These are phyloP conservation scores for Neolamprologus fasciatus DNA, from an alignment of 2,113 vertebrate genomes.

Conservation along the genomic window DNA sequence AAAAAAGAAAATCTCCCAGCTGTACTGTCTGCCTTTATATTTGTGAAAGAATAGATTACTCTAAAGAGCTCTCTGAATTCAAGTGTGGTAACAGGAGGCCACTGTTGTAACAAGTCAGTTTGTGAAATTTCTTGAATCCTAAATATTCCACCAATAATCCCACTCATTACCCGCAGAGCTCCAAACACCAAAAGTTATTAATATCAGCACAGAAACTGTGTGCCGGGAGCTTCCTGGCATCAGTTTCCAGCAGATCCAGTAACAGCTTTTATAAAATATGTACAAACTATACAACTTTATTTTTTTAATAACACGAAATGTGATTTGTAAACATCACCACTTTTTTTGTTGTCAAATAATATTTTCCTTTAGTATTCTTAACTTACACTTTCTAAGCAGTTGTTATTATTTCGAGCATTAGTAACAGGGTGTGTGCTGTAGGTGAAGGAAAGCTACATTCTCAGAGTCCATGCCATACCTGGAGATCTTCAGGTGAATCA, in stretches of 20 bases:
- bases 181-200: background rate
- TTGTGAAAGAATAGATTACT: background rate
- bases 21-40: background rate
- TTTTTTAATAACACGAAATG: background rate
- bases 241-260: background rate
- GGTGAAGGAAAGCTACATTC: background rate
- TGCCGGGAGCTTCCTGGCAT: background rate
- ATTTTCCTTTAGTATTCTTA: background rate
- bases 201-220: background rate
- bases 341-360: background rate
- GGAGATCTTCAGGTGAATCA: conserved; percentile 16
- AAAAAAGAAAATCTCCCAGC: background rate
- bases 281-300: background rate
- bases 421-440: background rate
- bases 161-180: background rate
- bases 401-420: background rate
- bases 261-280: background rate
- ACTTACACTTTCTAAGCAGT: background rate
- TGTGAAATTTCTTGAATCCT: background rate
- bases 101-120: background rate
- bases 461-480: conserved; percentile 21
- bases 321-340: background rate
- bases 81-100: background rate
- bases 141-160: background rate
- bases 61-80: background rate